phyloP scores from a whole-genome alignment of 2,113 vertebrate genomes.

The Strix aluco region DNA sequence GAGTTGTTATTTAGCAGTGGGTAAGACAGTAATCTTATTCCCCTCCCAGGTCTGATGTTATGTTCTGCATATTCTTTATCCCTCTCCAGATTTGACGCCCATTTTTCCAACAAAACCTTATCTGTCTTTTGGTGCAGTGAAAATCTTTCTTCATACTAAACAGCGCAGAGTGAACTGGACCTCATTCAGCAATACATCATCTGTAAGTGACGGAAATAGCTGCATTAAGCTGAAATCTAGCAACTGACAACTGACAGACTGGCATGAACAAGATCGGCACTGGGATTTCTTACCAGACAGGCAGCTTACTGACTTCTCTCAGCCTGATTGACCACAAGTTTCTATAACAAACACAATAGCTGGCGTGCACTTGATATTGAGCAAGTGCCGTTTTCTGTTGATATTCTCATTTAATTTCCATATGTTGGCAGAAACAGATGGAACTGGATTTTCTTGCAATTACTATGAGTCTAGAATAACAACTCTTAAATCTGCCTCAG shows the following conservation, averaged over 20 bases:
- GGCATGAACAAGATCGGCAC: conserved; percentile 1
- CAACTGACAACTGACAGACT: neutral
- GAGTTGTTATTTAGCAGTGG: neutral
- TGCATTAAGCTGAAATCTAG: neutral
- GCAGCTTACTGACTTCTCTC: neutral
- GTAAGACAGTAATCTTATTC: neutral
- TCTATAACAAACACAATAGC: conserved; percentile 36
- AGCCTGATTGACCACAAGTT: conserved; percentile 13
- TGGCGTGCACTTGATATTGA: neutral
- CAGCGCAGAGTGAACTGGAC: neutral
- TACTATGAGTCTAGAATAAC: conserved; percentile 43
- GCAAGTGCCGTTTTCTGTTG: conserved; percentile 26
- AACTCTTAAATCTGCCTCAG: conserved; percentile 17
- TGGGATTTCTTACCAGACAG: neutral
- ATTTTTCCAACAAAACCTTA: neutral
- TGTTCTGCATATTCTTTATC: neutral
- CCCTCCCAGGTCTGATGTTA: neutral
- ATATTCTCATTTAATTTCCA: conserved; percentile 58
- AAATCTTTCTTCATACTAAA: neutral
- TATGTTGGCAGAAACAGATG: conserved; percentile 60
- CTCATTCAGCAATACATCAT: neutral
- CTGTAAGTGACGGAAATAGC: neutral
- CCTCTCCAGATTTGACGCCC: neutral
- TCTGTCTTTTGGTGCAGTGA: neutral
- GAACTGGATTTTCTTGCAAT: conserved; percentile 58